A percentile compares a stretch with the other conserved stretches of the same genome.
These are phyloP conservation scores for Leontocebus nigricollis DNA, from an alignment of 2,797 vertebrate genomes.

Conservation along the genomic window DNA sequence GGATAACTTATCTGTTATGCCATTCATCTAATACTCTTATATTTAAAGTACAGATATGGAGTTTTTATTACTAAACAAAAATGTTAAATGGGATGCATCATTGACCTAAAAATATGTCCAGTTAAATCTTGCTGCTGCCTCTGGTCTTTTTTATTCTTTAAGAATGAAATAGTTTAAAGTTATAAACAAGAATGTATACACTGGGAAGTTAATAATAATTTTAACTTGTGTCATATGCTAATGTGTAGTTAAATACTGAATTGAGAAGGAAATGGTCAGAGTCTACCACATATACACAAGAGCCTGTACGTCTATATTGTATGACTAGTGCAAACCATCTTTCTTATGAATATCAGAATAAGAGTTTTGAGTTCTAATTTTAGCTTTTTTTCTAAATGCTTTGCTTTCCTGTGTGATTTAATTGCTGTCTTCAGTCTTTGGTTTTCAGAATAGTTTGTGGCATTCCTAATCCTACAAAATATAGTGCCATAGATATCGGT, in stretches of 20 bases:
- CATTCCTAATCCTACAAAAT: background rate
- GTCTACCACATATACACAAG: background rate
- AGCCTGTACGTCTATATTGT: background rate
- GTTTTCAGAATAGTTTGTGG: background rate
- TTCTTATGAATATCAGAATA: constrained; percentile 1
- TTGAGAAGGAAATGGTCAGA: background rate
- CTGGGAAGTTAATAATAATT: constrained; percentile 26
- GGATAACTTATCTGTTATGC: constrained; percentile 36
- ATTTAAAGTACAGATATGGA: constrained; percentile 38
- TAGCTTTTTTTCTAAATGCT: background rate
- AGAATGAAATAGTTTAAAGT: constrained; percentile 31
- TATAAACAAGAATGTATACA: constrained; percentile 2
- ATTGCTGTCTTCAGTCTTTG: background rate
- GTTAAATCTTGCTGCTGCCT: constrained; percentile 6
- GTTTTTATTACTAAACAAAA: constrained; percentile 57
- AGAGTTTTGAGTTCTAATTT: constrained; percentile 25
- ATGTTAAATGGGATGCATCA: constrained; percentile 53
- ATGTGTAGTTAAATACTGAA: constrained; percentile 42
- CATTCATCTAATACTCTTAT: background rate
- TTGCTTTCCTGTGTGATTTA: background rate
- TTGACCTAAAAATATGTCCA: constrained; percentile 42
- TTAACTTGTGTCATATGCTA: constrained; percentile 21
- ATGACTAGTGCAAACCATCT: background rate
- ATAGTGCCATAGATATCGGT: background rate
- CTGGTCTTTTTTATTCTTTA: constrained; percentile 9